Base-by-base conservation (phyloP, 1,140 invertebrate species). In the Chelonus insularis region DNA sequence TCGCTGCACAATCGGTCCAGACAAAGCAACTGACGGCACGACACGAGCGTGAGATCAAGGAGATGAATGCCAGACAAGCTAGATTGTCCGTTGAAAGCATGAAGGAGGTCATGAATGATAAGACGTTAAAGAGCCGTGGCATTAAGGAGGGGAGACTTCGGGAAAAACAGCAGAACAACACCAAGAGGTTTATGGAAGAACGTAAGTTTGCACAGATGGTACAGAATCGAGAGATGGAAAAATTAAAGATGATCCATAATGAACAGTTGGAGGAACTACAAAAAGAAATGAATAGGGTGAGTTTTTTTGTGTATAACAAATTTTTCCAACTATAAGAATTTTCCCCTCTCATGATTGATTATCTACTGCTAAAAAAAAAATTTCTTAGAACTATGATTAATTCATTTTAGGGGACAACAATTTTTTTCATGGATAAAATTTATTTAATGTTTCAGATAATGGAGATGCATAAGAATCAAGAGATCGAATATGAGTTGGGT, bases 101-200 rank as follows among this genome's bases (percentile, higher is more conserved):
- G 68, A 95, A 95, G 81, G 94, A 96, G 77, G 94, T 98, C 1
- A 87, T 90, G 72, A 95, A 91, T 76, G 97, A 99, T 76, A 98
- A 98, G 79, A 96, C 94, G 0, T 84, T 99, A 20, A 94, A 97
- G 78, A 98, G 96, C 43, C 97, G 99, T 72, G 94, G 95, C 16
- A 98, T 99, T 72, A 94, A 96, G 71, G 98, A 99, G 71, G 86
- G 96, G 64, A 86, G 92, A 29, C 79, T 96, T 14, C 86, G 95
- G 62, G 97, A 99, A 79, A 94, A 99, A 71, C 97, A 98, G 72
- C 95, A 98, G 72, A 99, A 98, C 74, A 99, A 99, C 77, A 97
- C 96, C 12, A 99, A 99, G 80, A 95, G 96, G 71, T 99, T 99
- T 74, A 92, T 99, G 84, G 97, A 99, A 70, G 97, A 99, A 79